Conservation (phyloP, 2,113 vertebrate genomes). For the Gnathonemus longibarbis region DNA sequence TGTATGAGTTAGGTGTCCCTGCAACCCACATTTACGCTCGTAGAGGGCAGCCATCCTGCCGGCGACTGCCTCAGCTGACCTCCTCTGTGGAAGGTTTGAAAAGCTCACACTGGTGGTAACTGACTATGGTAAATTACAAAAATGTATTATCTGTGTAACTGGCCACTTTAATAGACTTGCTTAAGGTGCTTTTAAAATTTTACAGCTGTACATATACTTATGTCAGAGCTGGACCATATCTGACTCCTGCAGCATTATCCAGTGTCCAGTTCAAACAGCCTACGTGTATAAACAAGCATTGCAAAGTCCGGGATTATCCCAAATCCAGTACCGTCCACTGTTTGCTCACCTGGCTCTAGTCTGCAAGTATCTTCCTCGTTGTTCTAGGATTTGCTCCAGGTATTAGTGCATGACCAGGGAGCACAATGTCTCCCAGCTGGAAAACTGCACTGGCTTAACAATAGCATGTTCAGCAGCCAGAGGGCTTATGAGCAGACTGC, state of each 20-base stretch:
- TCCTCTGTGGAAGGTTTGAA: neutral
- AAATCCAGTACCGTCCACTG: neutral
- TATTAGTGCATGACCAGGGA: neutral
- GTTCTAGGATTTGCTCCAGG: neutral
- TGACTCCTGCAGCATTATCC: neutral
- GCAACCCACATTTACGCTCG: no score
- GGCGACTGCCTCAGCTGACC: neutral
- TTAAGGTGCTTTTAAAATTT: neutral
- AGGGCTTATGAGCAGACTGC: no score
- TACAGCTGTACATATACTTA: neutral
- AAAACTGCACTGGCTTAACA: neutral
- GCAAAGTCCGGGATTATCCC: neutral
- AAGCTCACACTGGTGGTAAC: neutral
- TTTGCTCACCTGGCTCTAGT: neutral
- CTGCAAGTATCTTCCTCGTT: neutral
- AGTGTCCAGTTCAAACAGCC: neutral
- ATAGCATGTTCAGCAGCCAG: no score
- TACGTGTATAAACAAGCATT: neutral
- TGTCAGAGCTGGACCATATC: neutral
- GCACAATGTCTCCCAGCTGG: neutral
- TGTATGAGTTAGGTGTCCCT: no score
- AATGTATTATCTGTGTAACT: neutral
- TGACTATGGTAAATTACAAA: neutral
- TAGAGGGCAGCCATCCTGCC: no score
- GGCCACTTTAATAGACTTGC: neutral